These are phyloP conservation scores for Spodoptera picta DNA, from an alignment of 2,888 invertebrate genomes.

Conservation along the genomic window DNA sequence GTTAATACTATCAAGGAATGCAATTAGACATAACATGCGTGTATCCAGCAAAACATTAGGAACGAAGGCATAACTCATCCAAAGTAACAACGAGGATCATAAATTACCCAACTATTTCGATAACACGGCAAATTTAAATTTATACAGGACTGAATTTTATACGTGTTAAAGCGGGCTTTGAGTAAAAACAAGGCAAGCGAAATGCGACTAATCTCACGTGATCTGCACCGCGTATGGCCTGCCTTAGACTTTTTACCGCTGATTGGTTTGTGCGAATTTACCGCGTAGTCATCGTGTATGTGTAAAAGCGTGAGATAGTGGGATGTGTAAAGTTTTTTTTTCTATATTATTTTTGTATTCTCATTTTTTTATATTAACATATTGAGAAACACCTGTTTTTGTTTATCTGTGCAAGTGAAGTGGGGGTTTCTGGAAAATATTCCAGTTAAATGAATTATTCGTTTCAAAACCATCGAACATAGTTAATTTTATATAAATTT, in stretches of 20 bases:
- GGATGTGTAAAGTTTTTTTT: not conserved
- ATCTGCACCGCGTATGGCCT: constrained; percentile 65
- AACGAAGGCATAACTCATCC: constrained; percentile 75
- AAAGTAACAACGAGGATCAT: constrained; percentile 76
- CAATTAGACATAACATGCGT: constrained; percentile 74
- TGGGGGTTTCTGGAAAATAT: no score
- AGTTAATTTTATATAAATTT: no score
- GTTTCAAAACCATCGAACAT: no score
- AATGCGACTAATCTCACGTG: constrained; percentile 80
- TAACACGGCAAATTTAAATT: constrained; percentile 85
- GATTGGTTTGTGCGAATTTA: constrained; percentile 35
- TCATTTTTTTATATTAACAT: not conserved
- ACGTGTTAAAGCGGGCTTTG: constrained; percentile 77
- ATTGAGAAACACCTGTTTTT: no score
- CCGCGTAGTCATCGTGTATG: constrained; percentile 10
- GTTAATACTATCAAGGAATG: constrained; percentile 63
- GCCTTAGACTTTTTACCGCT: constrained; percentile 56
- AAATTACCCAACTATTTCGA: constrained; percentile 85
- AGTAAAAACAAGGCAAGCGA: constrained; percentile 73
- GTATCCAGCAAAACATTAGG: constrained; percentile 67
- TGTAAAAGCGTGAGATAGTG: constrained; percentile 14
- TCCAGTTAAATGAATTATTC: no score
- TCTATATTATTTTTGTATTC: not conserved
- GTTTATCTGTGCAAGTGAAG: no score
- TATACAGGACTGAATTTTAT: constrained; percentile 83